Evolutionary conservation across 2,888 invertebrate genomes (phyloP), one percentile per base, ranked within the genome.

Genomic region (Anthoptus insignis): DNA sequence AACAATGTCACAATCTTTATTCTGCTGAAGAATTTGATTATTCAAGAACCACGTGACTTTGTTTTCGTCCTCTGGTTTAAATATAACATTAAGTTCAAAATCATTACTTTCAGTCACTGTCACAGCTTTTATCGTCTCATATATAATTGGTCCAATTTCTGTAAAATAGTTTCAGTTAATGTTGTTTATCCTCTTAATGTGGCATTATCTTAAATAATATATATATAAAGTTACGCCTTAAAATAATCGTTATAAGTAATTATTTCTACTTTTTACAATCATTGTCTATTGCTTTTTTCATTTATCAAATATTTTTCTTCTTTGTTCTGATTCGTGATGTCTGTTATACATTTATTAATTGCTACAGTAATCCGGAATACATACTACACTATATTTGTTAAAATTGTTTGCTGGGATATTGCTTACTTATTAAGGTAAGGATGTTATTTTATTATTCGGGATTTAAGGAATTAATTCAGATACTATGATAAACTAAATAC

Each of bases 21-120:
- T 94, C 50, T 95, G 91, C 77, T 94, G 89, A 42, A 98, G 94
- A 80, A 96, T 96, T 78, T 96, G 95, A 59, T 97, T 97, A 84
- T 98, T 98, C 76, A 96, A 95, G 77, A 95, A 95, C 99, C 99
- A 99, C 80, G 95, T 96, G 21, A 98, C 94, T 81, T 95, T 95
- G n/a, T 96, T 96, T 71, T 93, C 93, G 11, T 97, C 96, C 57
- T 92, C 86, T 50, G 97, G 97, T 79, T 96, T 95, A 83, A 96
- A 97, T 74, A 95, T 94, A 24, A 97, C 97, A 74, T 94, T 94
- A 66, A 97, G 91, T 58, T 95, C 93, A 67, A 97, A 93, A 34
- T 96, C 95, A 71, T 96, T 94, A 64, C 96, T 95, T 79, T 95
- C 95, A 76, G 95, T 94, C 60, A 97, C 95, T 56, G 96, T 94